These are phyloP conservation scores for Mamestra brassicae DNA, from an alignment of 2,888 invertebrate species.

Conservation along the genomic window DNA sequence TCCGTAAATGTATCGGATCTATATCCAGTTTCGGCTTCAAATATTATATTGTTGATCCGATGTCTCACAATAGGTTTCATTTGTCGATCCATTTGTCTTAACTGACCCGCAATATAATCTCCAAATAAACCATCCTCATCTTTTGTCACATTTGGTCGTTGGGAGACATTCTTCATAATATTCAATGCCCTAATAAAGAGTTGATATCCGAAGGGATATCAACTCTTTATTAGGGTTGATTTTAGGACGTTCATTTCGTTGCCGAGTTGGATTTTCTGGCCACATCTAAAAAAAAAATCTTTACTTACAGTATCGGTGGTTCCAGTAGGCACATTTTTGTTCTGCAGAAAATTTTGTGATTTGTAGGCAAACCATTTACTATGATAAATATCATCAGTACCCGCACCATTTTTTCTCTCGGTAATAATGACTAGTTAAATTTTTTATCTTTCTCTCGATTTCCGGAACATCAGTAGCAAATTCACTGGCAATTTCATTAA, in stretches of 20 bases:
- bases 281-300: constrained; percentile 10
- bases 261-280: no score
- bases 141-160: constrained; percentile 53
- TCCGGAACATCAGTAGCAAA: constrained; percentile 1
- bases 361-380: constrained; percentile 21
- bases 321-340: background rate
- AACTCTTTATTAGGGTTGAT: constrained; percentile 49
- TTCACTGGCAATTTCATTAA: constrained; percentile 10
- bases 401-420: constrained; percentile 9
- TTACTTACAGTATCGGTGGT: constrained; percentile 5
- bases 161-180: constrained; percentile 54
- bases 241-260: constrained; percentile 52
- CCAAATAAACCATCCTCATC: constrained; percentile 57
- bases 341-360: constrained; percentile 2
- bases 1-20: constrained; percentile 36
- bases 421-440: constrained; percentile 20
- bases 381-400: background rate
- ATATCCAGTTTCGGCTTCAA: constrained; percentile 59
- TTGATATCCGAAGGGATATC: no score
- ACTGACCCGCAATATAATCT: constrained; percentile 56
- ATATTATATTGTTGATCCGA: constrained; percentile 60
- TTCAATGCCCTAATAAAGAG: no score
- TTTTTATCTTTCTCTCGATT: constrained; percentile 19
- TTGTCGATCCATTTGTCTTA: constrained; percentile 50
- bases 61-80: constrained; percentile 55